Conservation (phyloP, 2,888 invertebrate species). For the Agrochola lota region DNA sequence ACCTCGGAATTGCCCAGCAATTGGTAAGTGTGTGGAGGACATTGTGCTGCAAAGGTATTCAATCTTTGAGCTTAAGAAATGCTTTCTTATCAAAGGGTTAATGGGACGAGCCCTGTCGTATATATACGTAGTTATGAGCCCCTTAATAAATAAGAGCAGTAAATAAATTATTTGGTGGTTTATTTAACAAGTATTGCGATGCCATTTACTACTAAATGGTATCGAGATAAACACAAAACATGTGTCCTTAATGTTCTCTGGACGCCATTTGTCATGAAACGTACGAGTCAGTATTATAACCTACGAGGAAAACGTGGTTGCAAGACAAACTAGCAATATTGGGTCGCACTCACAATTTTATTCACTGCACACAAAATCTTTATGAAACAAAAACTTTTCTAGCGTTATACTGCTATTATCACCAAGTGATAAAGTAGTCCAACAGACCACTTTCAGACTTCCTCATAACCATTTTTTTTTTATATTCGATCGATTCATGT, state of each 20-base stretch:
- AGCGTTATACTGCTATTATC: neutral
- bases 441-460: neutral
- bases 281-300: conserved; percentile 1
- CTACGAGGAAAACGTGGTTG: conserved; percentile 18
- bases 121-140: no score
- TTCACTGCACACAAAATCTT: neutral
- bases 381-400: neutral
- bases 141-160: no score
- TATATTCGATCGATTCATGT: neutral
- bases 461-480: no score
- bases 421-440: neutral
- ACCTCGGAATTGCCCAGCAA: neutral
- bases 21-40: neutral
- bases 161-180: neutral
- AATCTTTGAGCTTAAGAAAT: neutral
- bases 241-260: conserved; percentile 14
- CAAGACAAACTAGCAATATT: neutral
- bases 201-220: neutral
- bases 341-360: neutral
- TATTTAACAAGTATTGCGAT: neutral
- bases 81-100: no score
- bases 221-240: conserved; percentile 20
- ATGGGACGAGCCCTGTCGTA: no score
- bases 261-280: conserved; percentile 23
- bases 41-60: neutral